Evolutionary conservation across 2,888 invertebrate genomes (phyloP), one percentile per base, ranked within the genome.

Genomic region (Acleris cristana): DNA sequence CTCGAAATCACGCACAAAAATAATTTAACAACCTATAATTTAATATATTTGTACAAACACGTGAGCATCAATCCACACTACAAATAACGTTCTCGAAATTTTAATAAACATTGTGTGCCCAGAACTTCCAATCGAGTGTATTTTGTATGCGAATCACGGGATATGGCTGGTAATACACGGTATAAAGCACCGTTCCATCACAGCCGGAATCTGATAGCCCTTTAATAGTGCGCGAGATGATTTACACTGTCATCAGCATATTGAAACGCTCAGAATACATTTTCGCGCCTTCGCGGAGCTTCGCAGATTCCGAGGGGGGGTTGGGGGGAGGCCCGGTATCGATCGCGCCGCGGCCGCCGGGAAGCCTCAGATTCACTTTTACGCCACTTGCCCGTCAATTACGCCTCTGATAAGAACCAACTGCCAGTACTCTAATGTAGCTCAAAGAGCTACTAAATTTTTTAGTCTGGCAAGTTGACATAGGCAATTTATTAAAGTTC

Each of bases 361-460:
- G 76, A 74, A 74, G 76, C 64, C 76, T 78, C 74, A 76, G 81
- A 83, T 83, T 85, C 82, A 82, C 84, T 87, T 86, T 85, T 83
- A 83, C 82, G 82, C 79, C 82, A 83, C 80, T 85, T 82, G 79
- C 73, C 70, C 76, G 83, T 80, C 85, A 84, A 82, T 84, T 83
- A 84, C 78, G 72, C 75, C 75, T 78, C 73, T 73, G 78, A 78
- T 80, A 78, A 77, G 73, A 71, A 70, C 71, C 63, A 74, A 78
- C 73, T 77, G 79, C 74, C 74, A 70, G 74, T 45, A 51, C 62
- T 63, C 57, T 63, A 54, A 67, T 66, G 61, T 63, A 53, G 58
- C 52, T 49, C 18, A 51, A 63, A 57, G 34, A 60, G 51, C 18
- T 34, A 34, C 12, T 19, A 16, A 49, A 30, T 65, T 19, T 63